Evolutionary conservation across 1,140 invertebrate genomes (phyloP), one percentile per base, ranked within the genome.

Genomic region (Halyomorpha halys): DNA sequence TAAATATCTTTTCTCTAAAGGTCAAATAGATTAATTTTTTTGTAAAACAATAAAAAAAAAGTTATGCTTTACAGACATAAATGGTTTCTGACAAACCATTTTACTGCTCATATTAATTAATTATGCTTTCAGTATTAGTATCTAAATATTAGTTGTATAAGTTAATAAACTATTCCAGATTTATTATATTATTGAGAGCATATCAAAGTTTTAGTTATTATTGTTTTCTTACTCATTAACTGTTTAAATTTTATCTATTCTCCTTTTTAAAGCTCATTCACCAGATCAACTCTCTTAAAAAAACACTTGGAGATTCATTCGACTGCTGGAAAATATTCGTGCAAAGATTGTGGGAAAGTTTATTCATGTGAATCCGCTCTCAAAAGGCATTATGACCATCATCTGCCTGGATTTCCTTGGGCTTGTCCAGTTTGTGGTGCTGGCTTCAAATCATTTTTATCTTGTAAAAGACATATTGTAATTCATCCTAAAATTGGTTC

Each of bases 401-500:
- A 86, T 72, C 18, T 34, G 63, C 79, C 80, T 67, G 76, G 78
- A 51, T 73, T 82, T 16, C 82, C 83, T 3, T 86, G 78, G 69
- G 81, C 85, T 77, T 86, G 86, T 74, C 85, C 85, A 0, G 86
- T 86, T 70, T 89, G 86, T 73, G 79, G 81, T 63, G 85, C 85
- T 72, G 81, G 77, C 4, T 89, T 86, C 71, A 87, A 87, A 72
- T 84, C 82, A 2, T 77, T 78, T 25, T 78, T 82, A 3, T 80
- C 83, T 69, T 86, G 83, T 70, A 80, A 82, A 67, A 85, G 83
- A 68, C 86, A 89, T 70, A 86, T 88, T 74, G 83, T 83, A 68
- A 81, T 80, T 18, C 85, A 87, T 61, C 18, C 51, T 11, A 63
- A 62, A 45, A 18, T 59, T 21, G 39, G 56, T 21, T 15, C 15